A percentile compares a stretch with the other conserved stretches of the same genome.
Conservation (phyloP, 2,797 vertebrate genomes). For the Molothrus ater region DNA sequence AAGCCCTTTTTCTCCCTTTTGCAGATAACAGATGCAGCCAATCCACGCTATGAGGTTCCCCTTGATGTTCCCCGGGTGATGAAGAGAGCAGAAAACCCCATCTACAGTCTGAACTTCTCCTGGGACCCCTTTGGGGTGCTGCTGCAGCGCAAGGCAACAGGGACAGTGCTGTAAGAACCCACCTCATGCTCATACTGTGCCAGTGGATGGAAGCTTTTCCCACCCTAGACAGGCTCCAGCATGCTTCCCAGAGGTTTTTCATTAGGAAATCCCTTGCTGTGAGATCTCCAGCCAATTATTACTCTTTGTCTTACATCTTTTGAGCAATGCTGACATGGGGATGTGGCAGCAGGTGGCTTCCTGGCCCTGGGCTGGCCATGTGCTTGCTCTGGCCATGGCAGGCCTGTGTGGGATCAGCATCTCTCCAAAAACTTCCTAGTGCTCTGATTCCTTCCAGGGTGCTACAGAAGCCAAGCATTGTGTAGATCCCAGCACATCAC, state of each 20-base stretch:
- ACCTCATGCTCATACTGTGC: neutral
- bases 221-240: neutral
- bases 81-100: constrained; percentile 74
- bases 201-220: neutral
- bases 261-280: neutral
- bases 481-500: accelerated
- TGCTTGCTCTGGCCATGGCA: neutral
- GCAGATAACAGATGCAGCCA: constrained; percentile 80
- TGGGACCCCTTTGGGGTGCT: constrained; percentile 79
- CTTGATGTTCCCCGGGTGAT: constrained; percentile 74
- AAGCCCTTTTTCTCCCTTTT: neutral
- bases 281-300: neutral
- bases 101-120: constrained; percentile 80
- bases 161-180: constrained; percentile 27
- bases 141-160: constrained; percentile 70
- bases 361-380: accelerated
- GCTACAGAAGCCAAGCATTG: neutral
- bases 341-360: neutral
- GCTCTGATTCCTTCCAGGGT: neutral
- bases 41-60: constrained; percentile 81
- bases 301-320: neutral
- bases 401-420: neutral
- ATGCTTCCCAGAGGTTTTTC: neutral
- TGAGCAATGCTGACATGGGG: accelerated
- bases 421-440: neutral